These are phyloP conservation scores for Selene dorsalis DNA, from an alignment of 2,797 vertebrate genomes.

Conservation along the genomic window DNA sequence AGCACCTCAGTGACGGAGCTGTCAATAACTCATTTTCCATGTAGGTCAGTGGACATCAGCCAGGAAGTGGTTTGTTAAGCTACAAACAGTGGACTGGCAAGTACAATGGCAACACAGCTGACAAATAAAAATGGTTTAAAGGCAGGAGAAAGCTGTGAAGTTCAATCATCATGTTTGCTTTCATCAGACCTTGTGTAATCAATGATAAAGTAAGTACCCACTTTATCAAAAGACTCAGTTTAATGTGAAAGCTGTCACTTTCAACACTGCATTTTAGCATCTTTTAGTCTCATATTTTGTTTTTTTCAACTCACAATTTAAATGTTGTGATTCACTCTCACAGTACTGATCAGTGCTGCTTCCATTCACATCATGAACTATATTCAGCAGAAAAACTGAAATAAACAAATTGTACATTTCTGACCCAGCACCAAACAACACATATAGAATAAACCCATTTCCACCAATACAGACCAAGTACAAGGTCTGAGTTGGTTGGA, in stretches of 20 bases:
- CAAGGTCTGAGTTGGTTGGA: no score
- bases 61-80: constrained; percentile 6
- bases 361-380: background rate
- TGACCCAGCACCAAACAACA: no score
- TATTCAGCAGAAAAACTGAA: background rate
- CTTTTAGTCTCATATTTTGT: background rate
- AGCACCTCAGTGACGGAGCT: constrained; percentile 25
- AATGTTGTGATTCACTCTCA: background rate
- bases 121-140: constrained; percentile 1
- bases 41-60: constrained; percentile 13
- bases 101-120: background rate
- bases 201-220: background rate
- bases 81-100: background rate
- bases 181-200: background rate
- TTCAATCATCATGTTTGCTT: background rate
- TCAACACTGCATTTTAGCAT: background rate
- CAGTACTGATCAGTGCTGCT: background rate
- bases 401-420: background rate
- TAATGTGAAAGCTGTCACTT: background rate
- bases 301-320: background rate
- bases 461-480: no score
- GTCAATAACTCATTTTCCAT: constrained; percentile 17
- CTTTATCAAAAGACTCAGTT: background rate
- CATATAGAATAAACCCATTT: no score
- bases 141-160: background rate